Evolutionary conservation across 1,140 invertebrate genomes (phyloP), one percentile per base, ranked within the genome.

Genomic region (Drosophila arizonae): DNA sequence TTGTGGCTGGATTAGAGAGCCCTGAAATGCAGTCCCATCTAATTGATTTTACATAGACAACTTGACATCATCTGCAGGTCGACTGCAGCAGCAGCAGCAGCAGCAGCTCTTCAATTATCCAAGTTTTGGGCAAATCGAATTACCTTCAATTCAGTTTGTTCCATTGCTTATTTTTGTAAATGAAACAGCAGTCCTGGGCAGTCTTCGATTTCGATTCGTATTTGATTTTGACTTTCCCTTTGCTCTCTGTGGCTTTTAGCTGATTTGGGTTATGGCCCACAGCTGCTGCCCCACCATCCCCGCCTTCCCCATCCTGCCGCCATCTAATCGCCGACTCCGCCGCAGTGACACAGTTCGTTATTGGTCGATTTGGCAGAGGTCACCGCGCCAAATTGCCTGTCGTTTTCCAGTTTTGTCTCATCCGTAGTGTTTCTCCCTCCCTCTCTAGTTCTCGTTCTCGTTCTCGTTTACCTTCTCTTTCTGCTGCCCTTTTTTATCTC

Each of bases 41-140:
- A 85, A 85, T 85, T 85, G 81, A 85, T 85, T 82, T 81, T 58
- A 65, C 71, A 62, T 64, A 56, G 45, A 30, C 21, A 15, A n/a
- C 41, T 45, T 17, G 51, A 33, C 63, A 24, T 30, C 28, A 36
- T 9, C 63, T 28, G n/a, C n/a, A 6, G 1, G 17, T 17, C 17
- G 17, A 17, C 1, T n/a, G n/a, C 33, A 33, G 9, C 45, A 28
- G 57, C 24, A 5, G 60, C 33, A 36, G 45, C 39, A 36, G 55
- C 41, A 69, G 61, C 68, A 68, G 72, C 80, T 73, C 72, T 79
- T 79, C 76, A 84, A 80, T 71, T 80, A 80, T 80, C 60, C 54
- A 80, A 80, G 58, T 77, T 77, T 74, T 39, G 63, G 64, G 51
- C 15, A 75, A 84, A 85, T 72, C 39, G 68, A 81, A 81, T 85